Base-by-base conservation (phyloP, 2,888 invertebrate species). In the Drosophila tanythrix region DNA sequence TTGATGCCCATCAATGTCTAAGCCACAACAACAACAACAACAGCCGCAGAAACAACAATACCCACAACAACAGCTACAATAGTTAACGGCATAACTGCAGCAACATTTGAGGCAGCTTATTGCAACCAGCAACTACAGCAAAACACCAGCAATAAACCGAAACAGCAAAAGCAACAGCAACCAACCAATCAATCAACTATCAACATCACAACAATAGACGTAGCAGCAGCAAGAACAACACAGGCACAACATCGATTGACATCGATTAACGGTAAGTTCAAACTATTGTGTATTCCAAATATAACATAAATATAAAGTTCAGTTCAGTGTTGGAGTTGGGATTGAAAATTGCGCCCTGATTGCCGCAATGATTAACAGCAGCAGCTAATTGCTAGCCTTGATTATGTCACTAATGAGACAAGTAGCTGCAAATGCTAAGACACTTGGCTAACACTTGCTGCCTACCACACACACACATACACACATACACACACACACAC, bases 231-330 rank as follows among this genome's bases (percentile, higher is more conserved):
- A 76, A 84, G 66, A 67, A 60, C 65, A 85, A 59, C 68, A 76
- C 67, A 79, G 62, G 77, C 86, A 70, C 88, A 84, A 88, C 66
- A 90, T 82, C 85, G 88, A 85, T 90, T 82, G 83, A 85, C 77
- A 82, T 90, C 91, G 87, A 87, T 87, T 90, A 82, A 89, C 82
- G 91, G 87, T 88, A 57, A 79, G 88, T 70, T 61, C 2, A 18
- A 33, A 4, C 33, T 33, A 33, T 11, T 33, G 33, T 33, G 1
- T 33, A 33, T 33, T 10, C 10, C 33, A 11, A 33, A 33, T 11
- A 1, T 33, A 33, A 35, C 13, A 43, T 43, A 21, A 13, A 21
- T 59, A 50, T 63, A 57, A 61, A 53, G 25, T n/a, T 31, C 13
- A 21, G n/a, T 27, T 27, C 13, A 38, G n/a, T 25, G 33, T 35